These are phyloP conservation scores for Micronycteris hirsuta DNA, from an alignment of 2,113 vertebrate genomes.

Conservation along the genomic window DNA sequence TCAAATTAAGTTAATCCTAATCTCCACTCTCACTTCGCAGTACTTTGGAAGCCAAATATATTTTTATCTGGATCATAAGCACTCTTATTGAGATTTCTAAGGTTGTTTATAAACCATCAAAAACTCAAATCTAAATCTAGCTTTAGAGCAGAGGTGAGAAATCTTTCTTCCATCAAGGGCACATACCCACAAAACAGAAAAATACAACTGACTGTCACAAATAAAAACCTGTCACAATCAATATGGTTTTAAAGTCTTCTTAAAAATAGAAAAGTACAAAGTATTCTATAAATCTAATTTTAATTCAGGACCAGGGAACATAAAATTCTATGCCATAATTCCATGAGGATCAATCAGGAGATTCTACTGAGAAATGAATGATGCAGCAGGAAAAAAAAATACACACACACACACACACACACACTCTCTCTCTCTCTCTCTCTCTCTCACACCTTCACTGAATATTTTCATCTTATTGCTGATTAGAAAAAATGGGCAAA, in stretches of 20 bases:
- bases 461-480: neutral
- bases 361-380: neutral
- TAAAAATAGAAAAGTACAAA: neutral
- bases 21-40: neutral
- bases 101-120: neutral
- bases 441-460: neutral
- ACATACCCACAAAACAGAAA: neutral
- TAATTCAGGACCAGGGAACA: conserved; percentile 5
- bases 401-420: neutral
- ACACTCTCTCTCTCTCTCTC: neutral
- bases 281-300: conserved; percentile 1
- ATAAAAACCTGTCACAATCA: neutral
- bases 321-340: neutral
- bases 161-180: neutral
- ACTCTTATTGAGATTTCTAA: conserved; percentile 16
- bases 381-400: neutral
- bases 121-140: conserved; percentile 30
- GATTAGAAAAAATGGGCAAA: conserved; percentile 21
- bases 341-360: neutral
- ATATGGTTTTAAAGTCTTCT: neutral
- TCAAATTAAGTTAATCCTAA: conserved; percentile 12
- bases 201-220: conserved; percentile 20
- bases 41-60: neutral
- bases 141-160: neutral
- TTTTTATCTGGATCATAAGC: neutral